A percentile compares a stretch with the other conserved stretches of the same genome.
These are phyloP conservation scores for Pseudopipra pipra DNA, from an alignment of 2,113 vertebrate genomes.

Conservation along the genomic window DNA sequence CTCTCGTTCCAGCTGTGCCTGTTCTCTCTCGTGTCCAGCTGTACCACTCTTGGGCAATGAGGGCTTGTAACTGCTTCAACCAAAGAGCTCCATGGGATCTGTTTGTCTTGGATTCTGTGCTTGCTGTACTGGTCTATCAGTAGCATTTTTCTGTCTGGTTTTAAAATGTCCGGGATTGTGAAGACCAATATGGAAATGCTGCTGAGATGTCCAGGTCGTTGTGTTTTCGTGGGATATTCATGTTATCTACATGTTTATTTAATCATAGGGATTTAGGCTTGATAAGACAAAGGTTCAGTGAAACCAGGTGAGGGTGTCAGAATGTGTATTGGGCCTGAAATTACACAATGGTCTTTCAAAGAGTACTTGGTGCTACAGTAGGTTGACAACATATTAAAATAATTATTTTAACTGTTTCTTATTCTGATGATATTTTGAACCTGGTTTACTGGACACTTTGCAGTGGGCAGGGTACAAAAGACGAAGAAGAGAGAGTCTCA, in stretches of 20 bases:
- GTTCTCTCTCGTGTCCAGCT: neutral
- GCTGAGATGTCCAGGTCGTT: neutral
- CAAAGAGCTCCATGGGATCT: neutral
- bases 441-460: neutral
- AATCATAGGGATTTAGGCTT: neutral
- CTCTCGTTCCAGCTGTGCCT: neutral
- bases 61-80: neutral
- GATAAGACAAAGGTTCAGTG: neutral
- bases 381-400: neutral
- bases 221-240: neutral
- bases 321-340: neutral
- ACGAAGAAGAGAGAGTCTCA: neutral
- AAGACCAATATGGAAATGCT: neutral
- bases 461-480: neutral
- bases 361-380: neutral
- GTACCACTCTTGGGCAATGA: accelerated
- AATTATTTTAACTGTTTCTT: neutral
- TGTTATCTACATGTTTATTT: neutral
- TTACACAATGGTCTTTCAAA: neutral
- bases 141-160: neutral
- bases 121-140: no score
- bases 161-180: neutral
- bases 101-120: accelerated
- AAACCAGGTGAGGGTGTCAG: neutral
- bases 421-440: neutral